These are phyloP conservation scores for Apteryx owenii DNA, from an alignment of 2,113 vertebrate species.

Conservation along the genomic window DNA sequence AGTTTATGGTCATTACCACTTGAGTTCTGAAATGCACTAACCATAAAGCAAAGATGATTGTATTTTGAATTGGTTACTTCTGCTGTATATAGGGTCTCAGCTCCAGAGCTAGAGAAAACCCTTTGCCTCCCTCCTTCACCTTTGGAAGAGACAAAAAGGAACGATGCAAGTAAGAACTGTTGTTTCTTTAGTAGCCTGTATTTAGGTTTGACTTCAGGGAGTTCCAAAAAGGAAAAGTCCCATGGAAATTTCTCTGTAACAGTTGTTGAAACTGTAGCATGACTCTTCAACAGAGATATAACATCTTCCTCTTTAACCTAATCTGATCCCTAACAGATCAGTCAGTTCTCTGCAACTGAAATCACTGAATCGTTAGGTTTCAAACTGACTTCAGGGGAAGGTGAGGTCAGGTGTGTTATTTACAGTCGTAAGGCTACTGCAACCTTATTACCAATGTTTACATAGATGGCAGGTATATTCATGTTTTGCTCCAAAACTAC, in stretches of 20 bases:
- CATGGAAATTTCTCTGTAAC: not conserved
- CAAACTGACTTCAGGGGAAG: not conserved
- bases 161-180: not conserved
- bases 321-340: not conserved
- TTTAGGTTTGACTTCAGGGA: not conserved
- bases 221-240: not conserved
- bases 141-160: not conserved
- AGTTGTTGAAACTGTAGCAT: not conserved
- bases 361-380: not conserved
- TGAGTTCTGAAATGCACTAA: not conserved
- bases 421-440: not conserved
- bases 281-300: not conserved
- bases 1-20: not conserved
- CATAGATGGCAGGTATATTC: not conserved
- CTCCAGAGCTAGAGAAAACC: not conserved
- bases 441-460: not conserved
- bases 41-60: not conserved
- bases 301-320: not conserved
- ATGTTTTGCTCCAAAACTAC: not conserved
- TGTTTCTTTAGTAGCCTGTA: not conserved
- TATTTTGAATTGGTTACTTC: not conserved
- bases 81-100: not conserved
- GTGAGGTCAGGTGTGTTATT: not conserved
- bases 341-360: not conserved
- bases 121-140: not conserved